Conservation (phyloP, 2,888 invertebrate genomes). For the Epistrophella euchroma region DNA sequence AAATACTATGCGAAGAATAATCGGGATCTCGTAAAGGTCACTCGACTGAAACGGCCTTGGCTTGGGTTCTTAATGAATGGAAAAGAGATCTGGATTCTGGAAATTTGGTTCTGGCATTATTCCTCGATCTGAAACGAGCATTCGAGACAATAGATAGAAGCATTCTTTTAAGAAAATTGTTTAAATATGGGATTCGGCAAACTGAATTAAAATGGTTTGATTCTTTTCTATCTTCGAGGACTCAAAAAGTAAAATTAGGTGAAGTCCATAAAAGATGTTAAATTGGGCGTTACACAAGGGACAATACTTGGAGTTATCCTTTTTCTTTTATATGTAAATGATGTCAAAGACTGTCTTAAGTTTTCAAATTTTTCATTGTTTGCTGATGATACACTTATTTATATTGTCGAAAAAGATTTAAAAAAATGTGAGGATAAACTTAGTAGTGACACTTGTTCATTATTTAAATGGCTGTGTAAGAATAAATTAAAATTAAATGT, state of each 20-base stretch:
- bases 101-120: too few species aligned
- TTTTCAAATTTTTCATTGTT: too few species aligned
- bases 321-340: background rate
- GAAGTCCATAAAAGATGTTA: background rate
- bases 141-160: background rate
- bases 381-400: background rate
- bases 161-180: background rate
- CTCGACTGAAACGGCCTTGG: too few species aligned
- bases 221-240: background rate
- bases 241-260: background rate
- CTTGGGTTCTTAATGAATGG: too few species aligned
- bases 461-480: slow-evolving; percentile 18
- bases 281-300: slow-evolving; percentile 1
- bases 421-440: background rate
- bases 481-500: slow-evolving; percentile 32
- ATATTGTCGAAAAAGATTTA: slow-evolving; percentile 6
- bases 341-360: too few species aligned
- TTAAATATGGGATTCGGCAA: background rate
- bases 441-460: background rate
- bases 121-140: too few species aligned
- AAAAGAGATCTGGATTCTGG: too few species aligned
- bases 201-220: background rate
- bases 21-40: too few species aligned
- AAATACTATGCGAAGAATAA: too few species aligned
- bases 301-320: slow-evolving; percentile 12